Percentiles rank a stretch among this genome's conserved stretches.
phyloP scores from a whole-genome alignment of 1,140 invertebrate genomes.

The Temnothorax longispinosus region DNA sequence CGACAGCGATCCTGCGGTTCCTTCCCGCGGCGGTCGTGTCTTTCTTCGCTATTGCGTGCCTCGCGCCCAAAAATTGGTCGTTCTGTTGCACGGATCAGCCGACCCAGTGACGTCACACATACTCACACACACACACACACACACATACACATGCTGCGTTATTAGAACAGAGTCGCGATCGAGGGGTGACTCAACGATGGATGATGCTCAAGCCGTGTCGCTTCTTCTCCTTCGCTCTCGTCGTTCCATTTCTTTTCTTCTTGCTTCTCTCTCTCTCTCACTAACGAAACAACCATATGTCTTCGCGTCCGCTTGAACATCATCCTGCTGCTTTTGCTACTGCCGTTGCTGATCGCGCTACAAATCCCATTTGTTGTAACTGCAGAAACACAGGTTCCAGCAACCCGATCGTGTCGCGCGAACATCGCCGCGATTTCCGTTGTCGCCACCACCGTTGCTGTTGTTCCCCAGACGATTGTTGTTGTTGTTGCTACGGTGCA shows the following conservation, averaged over 20 bases:
- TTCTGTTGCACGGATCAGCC: conserved; percentile 59
- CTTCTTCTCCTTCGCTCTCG: background rate
- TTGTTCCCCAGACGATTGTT: conserved; percentile 50
- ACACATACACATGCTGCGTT: background rate
- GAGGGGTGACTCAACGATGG: background rate
- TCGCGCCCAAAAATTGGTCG: conserved; percentile 48
- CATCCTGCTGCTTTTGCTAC: background rate
- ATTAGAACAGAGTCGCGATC: conserved; percentile 10
- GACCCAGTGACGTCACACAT: conserved; percentile 58
- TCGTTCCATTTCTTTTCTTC: background rate
- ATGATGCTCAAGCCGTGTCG: conserved; percentile 39
- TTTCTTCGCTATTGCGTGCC: background rate
- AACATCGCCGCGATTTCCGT: conserved; percentile 56
- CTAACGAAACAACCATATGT: background rate
- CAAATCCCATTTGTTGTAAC: conserved; percentile 76
- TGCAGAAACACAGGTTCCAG: conserved; percentile 80
- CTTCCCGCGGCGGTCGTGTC: background rate
- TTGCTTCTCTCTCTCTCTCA: background rate
- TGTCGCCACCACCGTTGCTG: conserved; percentile 27
- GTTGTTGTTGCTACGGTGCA: conserved; percentile 50
- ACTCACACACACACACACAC: background rate
- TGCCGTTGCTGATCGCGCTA: conserved; percentile 45
- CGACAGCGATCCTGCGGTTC: conserved; percentile 31
- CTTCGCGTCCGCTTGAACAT: background rate
- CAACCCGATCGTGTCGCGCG: conserved; percentile 76